These are phyloP conservation scores for Cottoperca gobio DNA, from an alignment of 2,797 vertebrate species.

Conservation along the genomic window DNA sequence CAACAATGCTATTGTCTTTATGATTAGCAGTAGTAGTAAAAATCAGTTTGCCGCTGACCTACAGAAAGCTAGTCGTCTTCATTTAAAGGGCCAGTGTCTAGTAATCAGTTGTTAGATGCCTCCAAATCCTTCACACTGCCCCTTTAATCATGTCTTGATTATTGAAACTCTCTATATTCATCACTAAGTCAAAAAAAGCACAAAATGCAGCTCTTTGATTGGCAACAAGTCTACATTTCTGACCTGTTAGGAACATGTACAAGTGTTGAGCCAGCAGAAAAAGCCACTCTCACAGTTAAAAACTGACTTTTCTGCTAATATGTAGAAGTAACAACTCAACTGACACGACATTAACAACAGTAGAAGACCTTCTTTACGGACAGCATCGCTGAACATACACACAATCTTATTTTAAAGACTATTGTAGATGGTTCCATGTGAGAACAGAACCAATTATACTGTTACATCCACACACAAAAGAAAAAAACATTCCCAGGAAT, in stretches of 20 bases:
- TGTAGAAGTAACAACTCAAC: neutral
- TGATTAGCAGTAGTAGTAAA: neutral
- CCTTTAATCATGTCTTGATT: neutral
- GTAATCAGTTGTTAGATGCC: too few relatives aligned
- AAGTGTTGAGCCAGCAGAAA: neutral
- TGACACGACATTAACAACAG: neutral
- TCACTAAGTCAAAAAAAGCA: too few relatives aligned
- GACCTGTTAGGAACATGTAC: neutral
- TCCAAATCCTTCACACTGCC: too few relatives aligned
- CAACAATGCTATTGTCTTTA: too few relatives aligned
- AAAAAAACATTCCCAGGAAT: constrained; percentile 62
- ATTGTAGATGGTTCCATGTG: constrained; percentile 30
- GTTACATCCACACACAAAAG: constrained; percentile 23
- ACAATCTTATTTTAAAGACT: neutral
- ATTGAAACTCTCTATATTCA: neutral
- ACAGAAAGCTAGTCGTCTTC: neutral
- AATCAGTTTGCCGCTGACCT: neutral
- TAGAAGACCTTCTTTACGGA: neutral
- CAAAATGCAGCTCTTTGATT: neutral
- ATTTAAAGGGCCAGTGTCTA: neutral
- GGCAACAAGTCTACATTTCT: too few relatives aligned
- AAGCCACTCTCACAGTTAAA: neutral
- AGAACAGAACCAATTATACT: constrained; percentile 29
- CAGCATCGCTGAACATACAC: neutral
- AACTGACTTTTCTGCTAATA: neutral